A percentile compares a stretch with the other conserved stretches of the same genome.
These are phyloP conservation scores for Bubo scandiacus DNA, from an alignment of 2,113 vertebrate species.

Conservation along the genomic window DNA sequence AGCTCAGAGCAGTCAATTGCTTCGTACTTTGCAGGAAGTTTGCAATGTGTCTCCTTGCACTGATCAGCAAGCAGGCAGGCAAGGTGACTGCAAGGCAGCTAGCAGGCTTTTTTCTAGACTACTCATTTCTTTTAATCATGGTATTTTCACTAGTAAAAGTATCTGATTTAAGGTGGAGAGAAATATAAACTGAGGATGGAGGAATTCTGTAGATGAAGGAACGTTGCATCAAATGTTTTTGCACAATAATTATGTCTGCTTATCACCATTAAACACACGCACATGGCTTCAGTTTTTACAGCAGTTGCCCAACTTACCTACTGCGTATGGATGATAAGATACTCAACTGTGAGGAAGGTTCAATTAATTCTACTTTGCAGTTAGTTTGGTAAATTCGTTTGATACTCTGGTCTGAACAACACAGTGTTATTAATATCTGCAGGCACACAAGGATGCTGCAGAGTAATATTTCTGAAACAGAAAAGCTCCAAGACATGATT, in stretches of 20 bases:
- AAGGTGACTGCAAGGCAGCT: background rate
- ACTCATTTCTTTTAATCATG: background rate
- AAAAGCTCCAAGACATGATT: background rate
- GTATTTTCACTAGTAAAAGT: background rate
- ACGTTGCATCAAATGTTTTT: background rate
- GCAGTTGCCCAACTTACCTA: background rate
- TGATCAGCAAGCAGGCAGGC: background rate
- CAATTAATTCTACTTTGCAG: slow-evolving; percentile 28
- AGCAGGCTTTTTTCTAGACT: background rate
- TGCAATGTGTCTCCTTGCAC: background rate
- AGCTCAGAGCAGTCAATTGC: background rate
- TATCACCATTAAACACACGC: background rate
- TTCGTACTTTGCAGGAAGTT: background rate
- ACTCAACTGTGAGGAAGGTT: background rate
- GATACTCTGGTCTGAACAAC: background rate
- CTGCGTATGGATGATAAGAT: background rate
- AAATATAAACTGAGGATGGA: background rate
- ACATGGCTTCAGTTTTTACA: background rate
- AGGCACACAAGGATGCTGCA: background rate
- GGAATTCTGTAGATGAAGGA: background rate
- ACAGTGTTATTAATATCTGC: slow-evolving; percentile 6
- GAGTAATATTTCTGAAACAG: background rate
- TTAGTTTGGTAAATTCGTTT: slow-evolving; percentile 14
- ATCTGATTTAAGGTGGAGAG: background rate
- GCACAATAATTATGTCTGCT: background rate